Evolutionary conservation across 2,113 vertebrate genomes (phyloP), one percentile per base, ranked within the genome.

Genomic region (Salvelinus fontinalis): DNA sequence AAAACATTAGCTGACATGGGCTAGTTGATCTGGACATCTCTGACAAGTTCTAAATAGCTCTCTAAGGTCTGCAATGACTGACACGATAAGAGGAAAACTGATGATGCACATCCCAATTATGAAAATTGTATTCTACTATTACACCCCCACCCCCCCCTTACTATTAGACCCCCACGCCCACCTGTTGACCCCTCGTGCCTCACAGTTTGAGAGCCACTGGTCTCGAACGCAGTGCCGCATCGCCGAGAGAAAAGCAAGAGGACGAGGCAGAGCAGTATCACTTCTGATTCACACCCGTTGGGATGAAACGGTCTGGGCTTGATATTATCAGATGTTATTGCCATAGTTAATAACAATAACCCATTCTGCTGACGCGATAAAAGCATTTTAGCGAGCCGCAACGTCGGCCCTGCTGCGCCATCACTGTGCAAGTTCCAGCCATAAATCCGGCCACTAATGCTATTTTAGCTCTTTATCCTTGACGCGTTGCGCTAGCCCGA

Each of bases 251-350:
- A 16, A 13, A 71, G 13, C 9, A 9, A 54, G 13, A 54, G 3
- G 51, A 31, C 34, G 51, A 31, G 16, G 26, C 22, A 59, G 24
- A 27, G n/a, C 9, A 44, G n/a, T 14, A 62, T 8, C n/a, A 8
- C n/a, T 7, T 22, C 59, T 24, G 59, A 62, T 22, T 62, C 20
- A 24, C 18, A 9, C 44, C 70, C 54, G 51, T 75, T 26, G 34
- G 14, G 59, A 31, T 64, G 13, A 77, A 79, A 59, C 29, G 72
- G 81, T 78, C 71, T 67, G 27, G 48, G 64, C 73, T 76, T 27
- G 66, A 68, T 81, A 69, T 81, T 78, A 80, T 87, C 83, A 82
- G 31, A 51, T 34, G 59, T 76, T 81, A 78, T 81, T 79, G 76
- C 79, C 49, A 65, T 26, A 71, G 79, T 78, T 79, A 83, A 85